These are phyloP conservation scores for Melanotaenia pygmaea DNA, from an alignment of 2,797 vertebrate genomes.

Conservation along the genomic window DNA sequence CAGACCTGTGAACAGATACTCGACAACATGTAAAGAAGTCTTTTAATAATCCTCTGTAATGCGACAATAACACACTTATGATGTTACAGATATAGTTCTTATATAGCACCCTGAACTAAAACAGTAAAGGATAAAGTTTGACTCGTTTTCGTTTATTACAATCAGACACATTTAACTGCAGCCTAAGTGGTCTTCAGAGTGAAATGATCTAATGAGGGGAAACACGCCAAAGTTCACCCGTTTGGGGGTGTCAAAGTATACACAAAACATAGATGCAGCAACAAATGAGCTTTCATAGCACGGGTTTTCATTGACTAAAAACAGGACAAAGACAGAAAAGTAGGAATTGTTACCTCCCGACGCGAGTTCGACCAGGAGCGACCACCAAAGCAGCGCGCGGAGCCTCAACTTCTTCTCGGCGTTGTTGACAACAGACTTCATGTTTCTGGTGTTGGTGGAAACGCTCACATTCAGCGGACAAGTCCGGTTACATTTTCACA, in stretches of 20 bases:
- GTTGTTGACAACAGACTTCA: conserved; percentile 59
- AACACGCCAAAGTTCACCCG: neutral
- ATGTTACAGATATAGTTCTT: neutral
- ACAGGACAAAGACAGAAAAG: conserved; percentile 11
- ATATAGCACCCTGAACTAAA: neutral
- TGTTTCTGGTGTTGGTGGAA: conserved; percentile 50
- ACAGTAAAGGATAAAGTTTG: neutral
- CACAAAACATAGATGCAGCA: rapidly evolving
- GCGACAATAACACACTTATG: conserved; percentile 7
- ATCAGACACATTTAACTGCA: conserved; percentile 1
- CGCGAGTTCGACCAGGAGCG: conserved; percentile 64
- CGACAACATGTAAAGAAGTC: conserved; percentile 4
- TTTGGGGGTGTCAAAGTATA: rapidly evolving
- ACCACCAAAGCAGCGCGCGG: conserved; percentile 71
- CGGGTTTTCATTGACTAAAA: conserved; percentile 7
- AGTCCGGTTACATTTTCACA: conserved; percentile 63
- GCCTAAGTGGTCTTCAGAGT: neutral
- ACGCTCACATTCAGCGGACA: conserved; percentile 7
- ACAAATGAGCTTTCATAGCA: rapidly evolving
- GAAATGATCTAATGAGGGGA: neutral
- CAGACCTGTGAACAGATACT: conserved; percentile 1
- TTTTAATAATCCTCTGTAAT: conserved; percentile 16
- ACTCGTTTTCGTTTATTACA: neutral
- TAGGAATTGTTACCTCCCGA: conserved; percentile 68
- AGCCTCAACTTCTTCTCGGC: conserved; percentile 58